Base-by-base conservation (phyloP, 92 coral and sea anemone species). In the Zoanthus gigantus region DNA sequence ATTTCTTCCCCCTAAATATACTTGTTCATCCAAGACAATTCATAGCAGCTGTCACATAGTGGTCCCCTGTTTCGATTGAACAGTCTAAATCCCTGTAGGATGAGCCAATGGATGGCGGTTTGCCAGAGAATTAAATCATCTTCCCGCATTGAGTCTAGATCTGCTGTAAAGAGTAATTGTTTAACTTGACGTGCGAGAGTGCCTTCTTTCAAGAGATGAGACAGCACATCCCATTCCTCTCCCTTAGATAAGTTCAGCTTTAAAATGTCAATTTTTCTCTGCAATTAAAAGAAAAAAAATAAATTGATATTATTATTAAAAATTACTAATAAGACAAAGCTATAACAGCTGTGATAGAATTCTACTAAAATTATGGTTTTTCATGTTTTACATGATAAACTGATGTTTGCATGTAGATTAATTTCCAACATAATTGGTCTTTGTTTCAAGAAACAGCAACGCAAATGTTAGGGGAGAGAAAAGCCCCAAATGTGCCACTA, bases 61-160 rank as follows among this genome's bases (percentile, higher is more conserved):
- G n/a, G 74, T 9, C 85, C 85, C 61, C 46, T 81, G 75, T 81
- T 81, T 81, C 85, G 45, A 75, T 81, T 81, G 75, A 81, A 81
- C 42, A 81, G 73, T 28, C 74, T 81, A 44, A 81, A 81, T 3
- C 85, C 85, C 44, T 81, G 85, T 6, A 81, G 85, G 9, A 30
- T 30, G 13, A 81, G 85, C 85, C 85, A 81, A 30, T 66, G 75
- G 15, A 81, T 65, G 60, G 53, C 52, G 15, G n/a, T 46, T 34
- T 81, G 85, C 85, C 85, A 67, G 11, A 46, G 85, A 17, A 67
- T 46, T 48, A 81, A 16, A 8, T 46, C 61, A 44, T 47, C 14
- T 14, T 54, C 75, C 75, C 60, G 63, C 13, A 57, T 81, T 46
- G 85, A 66, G 75, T 81, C 76, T 9, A 81, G 37, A 60, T 81